Evolutionary conservation across 2,113 vertebrate genomes (phyloP).

Genomic region (Siniperca chuatsi): DNA sequence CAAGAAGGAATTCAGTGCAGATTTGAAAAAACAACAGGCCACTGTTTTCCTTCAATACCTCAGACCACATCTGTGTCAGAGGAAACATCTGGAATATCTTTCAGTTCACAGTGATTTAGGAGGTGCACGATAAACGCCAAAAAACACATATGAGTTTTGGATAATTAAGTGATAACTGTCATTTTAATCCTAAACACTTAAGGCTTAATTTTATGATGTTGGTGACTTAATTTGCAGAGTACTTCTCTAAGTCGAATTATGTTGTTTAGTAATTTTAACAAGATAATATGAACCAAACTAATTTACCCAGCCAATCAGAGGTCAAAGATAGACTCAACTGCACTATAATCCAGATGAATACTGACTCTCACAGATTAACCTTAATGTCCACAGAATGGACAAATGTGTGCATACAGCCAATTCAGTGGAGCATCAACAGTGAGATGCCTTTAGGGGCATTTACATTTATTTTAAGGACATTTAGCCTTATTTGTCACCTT

Average conservation of each 20-base stretch:
- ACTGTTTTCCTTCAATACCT: conserved; percentile 38
- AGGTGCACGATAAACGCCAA: neutral
- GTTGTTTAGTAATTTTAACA: neutral
- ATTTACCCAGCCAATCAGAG: neutral
- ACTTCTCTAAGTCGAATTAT: neutral
- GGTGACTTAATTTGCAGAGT: neutral
- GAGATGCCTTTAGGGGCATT: neutral
- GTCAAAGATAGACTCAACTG: neutral
- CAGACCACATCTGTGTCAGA: conserved; percentile 29
- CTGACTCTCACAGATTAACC: neutral
- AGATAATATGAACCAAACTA: neutral
- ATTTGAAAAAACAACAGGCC: conserved; percentile 22
- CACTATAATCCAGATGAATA: neutral
- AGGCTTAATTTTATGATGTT: neutral
- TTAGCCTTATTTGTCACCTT: neutral
- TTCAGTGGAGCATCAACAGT: neutral
- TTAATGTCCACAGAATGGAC: neutral
- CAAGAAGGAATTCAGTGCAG: neutral
- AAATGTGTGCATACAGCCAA: neutral
- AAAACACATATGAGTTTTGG: conserved; percentile 13
- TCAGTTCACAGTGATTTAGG: conserved; percentile 5
- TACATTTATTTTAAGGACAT: neutral
- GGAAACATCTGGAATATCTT: conserved; percentile 59
- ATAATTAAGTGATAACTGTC: neutral
- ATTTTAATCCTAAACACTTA: neutral